These are phyloP conservation scores for Hydroisotoma schaefferi DNA, from an alignment of 2,888 invertebrate species.

Conservation along the genomic window DNA sequence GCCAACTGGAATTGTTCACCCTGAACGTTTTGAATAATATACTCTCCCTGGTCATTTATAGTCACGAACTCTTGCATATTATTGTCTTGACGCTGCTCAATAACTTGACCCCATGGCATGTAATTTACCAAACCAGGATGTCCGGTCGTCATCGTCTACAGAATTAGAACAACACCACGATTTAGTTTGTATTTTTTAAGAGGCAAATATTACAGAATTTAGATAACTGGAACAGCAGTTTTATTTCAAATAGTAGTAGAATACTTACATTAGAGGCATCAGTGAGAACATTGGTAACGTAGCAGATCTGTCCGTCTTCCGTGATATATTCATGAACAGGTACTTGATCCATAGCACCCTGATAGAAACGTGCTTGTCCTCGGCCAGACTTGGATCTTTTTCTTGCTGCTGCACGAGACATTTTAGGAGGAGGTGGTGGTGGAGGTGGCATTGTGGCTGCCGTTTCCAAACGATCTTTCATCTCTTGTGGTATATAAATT, in stretches of 20 bases:
- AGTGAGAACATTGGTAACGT: conserved; percentile 3
- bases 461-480: background rate
- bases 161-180: too few species aligned
- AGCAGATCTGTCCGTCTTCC: conserved; percentile 12
- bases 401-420: background rate
- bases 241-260: background rate
- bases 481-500: background rate
- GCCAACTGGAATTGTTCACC: conserved; percentile 36
- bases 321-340: conserved; percentile 3
- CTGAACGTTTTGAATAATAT: conserved; percentile 7
- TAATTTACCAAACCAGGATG: background rate
- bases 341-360: background rate
- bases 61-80: conserved; percentile 5
- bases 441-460: conserved; percentile 12
- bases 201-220: too few species aligned
- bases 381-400: background rate
- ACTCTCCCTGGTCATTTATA: background rate
- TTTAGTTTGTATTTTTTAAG: too few species aligned
- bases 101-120: conserved; percentile 1
- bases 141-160: too few species aligned
- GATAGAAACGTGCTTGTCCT: background rate
- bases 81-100: background rate
- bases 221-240: too few species aligned
- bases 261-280: conserved; percentile 2
- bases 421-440: background rate